Percentiles rank a stretch among this genome's conserved stretches.
phyloP scores from a whole-genome alignment of 1,140 invertebrate species.

The Adelges cooleyi region DNA sequence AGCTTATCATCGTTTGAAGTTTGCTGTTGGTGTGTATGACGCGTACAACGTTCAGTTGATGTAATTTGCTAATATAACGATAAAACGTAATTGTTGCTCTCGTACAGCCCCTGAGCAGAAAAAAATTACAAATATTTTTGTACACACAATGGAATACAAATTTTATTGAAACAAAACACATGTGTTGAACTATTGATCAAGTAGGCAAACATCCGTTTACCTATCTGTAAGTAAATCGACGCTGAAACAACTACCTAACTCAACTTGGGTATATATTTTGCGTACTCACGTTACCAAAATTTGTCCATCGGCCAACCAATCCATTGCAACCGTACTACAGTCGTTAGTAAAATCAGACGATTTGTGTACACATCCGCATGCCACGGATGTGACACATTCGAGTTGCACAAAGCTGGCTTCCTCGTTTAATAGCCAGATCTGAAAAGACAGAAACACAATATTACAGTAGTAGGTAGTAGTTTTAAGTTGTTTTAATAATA shows the following conservation, averaged over 20 bases:
- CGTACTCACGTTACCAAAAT: constrained; percentile 4
- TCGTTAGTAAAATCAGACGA: not conserved
- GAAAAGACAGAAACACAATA: too few relatives aligned
- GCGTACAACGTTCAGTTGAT: not conserved
- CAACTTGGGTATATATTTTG: too few relatives aligned
- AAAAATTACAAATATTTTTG: not conserved
- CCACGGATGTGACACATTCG: too few relatives aligned
- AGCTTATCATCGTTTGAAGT: not conserved
- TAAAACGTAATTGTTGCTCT: not conserved
- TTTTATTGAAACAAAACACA: too few relatives aligned
- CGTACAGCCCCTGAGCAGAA: not conserved
- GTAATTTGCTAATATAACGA: not conserved
- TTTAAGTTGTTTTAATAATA: too few relatives aligned
- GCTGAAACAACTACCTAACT: too few relatives aligned
- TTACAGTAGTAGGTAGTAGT: not conserved
- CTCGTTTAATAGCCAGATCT: constrained; percentile 2
- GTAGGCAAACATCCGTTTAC: too few relatives aligned
- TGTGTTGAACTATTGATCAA: too few relatives aligned
- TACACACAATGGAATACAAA: too few relatives aligned
- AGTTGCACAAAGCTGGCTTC: not conserved
- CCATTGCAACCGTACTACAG: not conserved
- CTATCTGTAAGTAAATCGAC: too few relatives aligned
- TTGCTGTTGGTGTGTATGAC: not conserved
- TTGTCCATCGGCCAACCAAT: not conserved
- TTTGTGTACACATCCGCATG: not conserved